A percentile compares a stretch with the other conserved stretches of the same genome.
Conservation (phyloP, 2,797 vertebrate genomes). For the Botia almorhae region DNA sequence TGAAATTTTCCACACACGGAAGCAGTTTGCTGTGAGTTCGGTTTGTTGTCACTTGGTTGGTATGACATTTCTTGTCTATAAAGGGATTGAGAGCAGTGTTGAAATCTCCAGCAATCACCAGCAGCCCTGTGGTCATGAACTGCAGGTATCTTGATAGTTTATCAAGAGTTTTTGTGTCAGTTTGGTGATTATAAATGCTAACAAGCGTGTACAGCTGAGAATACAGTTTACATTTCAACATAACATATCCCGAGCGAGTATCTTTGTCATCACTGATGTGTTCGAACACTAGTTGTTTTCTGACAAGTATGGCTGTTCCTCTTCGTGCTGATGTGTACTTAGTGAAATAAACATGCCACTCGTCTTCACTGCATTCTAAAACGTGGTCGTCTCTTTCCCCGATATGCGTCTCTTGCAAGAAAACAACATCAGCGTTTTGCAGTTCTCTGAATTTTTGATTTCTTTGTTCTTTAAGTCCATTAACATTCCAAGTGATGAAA, state of each 20-base stretch:
- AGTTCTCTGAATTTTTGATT: background rate
- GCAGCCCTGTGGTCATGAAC: background rate
- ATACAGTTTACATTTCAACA: conserved; percentile 18
- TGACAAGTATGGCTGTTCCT: conserved; percentile 11
- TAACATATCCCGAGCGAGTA: background rate
- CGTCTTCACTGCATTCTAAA: background rate
- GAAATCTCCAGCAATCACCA: conserved; percentile 44
- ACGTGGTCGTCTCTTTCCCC: background rate
- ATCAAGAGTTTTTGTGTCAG: conserved; percentile 12
- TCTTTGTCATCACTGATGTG: conserved; percentile 1
- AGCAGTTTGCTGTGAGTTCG: background rate
- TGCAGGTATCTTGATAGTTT: conserved; percentile 26
- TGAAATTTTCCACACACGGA: background rate
- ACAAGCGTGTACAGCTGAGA: conserved; percentile 23
- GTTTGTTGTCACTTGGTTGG: background rate
- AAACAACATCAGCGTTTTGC: conserved; percentile 7
- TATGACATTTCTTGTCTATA: background rate
- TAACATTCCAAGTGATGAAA: conserved; percentile 31
- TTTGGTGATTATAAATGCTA: conserved; percentile 20
- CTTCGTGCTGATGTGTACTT: background rate
- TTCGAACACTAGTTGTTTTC: background rate
- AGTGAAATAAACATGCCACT: background rate
- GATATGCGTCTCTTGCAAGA: conserved; percentile 34
- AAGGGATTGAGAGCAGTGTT: conserved; percentile 8
- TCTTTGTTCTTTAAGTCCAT: conserved; percentile 2